Base-by-base conservation (phyloP, 2,113 vertebrate genomes). In the Lota lota region DNA sequence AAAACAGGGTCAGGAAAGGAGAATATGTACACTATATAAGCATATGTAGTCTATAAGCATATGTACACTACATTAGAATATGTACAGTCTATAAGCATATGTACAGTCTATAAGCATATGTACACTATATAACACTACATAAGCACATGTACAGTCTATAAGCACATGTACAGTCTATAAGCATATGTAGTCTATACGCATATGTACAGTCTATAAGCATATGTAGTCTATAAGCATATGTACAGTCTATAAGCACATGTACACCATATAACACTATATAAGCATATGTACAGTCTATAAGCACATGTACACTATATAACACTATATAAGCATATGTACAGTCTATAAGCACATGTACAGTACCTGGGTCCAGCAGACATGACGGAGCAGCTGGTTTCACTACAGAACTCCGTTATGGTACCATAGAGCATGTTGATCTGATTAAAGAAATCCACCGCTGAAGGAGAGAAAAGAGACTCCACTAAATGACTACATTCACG, bases 381-480 rank as follows among this genome's bases (percentile, higher is more conserved):
- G 68, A 98, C 94, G 0, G 95, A 85, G 67, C 97, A 99, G 87
- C 94, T 98, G 47, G 88, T 85, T 87, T 99, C 96, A 0, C 94
- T 98, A 88, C 97, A 99, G 87, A 99, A 99, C 79, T 99, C 97
- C 0, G 97, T 98, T 76, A 98, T 98, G 75, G 97, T 99, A 69
- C 97, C 97, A 0, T 98, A 98, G 3, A 99, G 76, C 97, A 98
- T 99, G 85, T 99, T 98, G 84, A 99, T 99, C 79, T 98, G 97
- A 86, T 99, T 99, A 90, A 98, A 98, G 87, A 99, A 98, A 88
- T 99, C 97, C 88, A 99, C 96, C 2, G 95, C 96, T 98, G 78
- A 24, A 70, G 75, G 79, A 63, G 74, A 68, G 0, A 1, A 0
- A n/a, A 22, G 56, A 2, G 10, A 54, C 56, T 24, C 4, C 54